Base-by-base conservation (phyloP, 2,888 invertebrate genomes). In the Heteropelma amictum region DNA sequence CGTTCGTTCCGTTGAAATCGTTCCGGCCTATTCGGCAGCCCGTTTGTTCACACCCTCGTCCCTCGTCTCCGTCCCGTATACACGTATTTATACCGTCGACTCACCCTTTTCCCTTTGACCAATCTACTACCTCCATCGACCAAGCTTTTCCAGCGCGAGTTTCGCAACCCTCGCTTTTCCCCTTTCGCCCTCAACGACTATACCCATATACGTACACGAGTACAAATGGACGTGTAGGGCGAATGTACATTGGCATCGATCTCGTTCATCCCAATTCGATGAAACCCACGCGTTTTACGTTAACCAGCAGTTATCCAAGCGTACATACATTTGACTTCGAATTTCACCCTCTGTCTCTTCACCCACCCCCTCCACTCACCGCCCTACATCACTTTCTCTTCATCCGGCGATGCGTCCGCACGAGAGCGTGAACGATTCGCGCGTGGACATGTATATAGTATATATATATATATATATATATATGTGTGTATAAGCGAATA, bases 21-120 rank as follows among this genome's bases (percentile, higher is more conserved):
- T 64, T 74, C 42, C 70, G 65, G 74, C 61, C 60, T 61, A 61
- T 70, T 74, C 74, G 74, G 63, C 70, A 64, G 68, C 56, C 61
- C 67, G 63, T 74, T 71, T 70, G 71, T 74, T 72, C 77, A 70
- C 67, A 65, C 61, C 58, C 70, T 67, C 58, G 40, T 14, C 42
- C 40, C 8, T 23, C 30, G 28, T n/a, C n/a, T n/a, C n/a, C n/a
- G n/a, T n/a, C n/a, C n/a, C n/a, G n/a, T n/a, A n/a, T n/a, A n/a
- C n/a, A n/a, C n/a, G n/a, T n/a, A n/a, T n/a, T n/a, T n/a, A n/a
- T n/a, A n/a, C n/a, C 49, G 21, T 54, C 19, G 26, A 14, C 56
- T 51, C 72, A 70, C 72, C 76, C 64, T 67, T 72, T 72, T 53
- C 56, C 53, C 76, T 68, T 40, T 26, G 26, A 38, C 35, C 68